Percentiles rank a stretch among this genome's conserved stretches.
phyloP scores from a whole-genome alignment of 2,113 vertebrate genomes.

The Aviceda subcristata region DNA sequence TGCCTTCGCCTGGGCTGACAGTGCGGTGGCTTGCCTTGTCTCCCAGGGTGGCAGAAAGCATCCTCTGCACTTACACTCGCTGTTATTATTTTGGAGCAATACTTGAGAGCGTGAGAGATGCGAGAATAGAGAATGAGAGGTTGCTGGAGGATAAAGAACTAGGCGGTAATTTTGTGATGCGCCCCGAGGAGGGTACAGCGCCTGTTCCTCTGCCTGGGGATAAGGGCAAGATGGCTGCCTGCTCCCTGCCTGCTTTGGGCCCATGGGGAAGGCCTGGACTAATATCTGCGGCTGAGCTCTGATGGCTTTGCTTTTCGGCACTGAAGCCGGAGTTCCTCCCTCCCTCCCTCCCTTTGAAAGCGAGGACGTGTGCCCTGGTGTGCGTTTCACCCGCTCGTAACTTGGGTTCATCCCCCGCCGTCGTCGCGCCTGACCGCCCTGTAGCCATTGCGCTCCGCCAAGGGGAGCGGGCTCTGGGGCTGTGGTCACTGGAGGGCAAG shows the following conservation, averaged over 20 bases:
- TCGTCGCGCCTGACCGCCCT: accelerated
- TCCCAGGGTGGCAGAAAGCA: background rate
- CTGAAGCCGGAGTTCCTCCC: background rate
- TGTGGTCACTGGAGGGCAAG: background rate
- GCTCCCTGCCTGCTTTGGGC: background rate
- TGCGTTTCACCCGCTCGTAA: background rate
- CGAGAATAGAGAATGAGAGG: background rate
- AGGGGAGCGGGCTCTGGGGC: background rate
- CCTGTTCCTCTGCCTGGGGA: background rate
- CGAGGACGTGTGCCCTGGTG: background rate
- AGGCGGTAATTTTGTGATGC: background rate
- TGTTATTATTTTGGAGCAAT: background rate
- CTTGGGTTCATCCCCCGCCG: background rate
- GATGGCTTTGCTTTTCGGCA: background rate
- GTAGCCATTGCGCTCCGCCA: background rate
- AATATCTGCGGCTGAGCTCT: background rate
- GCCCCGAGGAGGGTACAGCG: accelerated
- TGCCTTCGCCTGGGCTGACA: background rate
- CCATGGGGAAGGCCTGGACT: background rate
- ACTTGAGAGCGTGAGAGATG: background rate
- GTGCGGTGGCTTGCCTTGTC: background rate
- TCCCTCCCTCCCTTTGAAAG: background rate
- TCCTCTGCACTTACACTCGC: background rate
- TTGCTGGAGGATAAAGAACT: background rate
- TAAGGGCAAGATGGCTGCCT: background rate